Conservation (phyloP, 2,797 vertebrate genomes). For the Sus cebifrons region DNA sequence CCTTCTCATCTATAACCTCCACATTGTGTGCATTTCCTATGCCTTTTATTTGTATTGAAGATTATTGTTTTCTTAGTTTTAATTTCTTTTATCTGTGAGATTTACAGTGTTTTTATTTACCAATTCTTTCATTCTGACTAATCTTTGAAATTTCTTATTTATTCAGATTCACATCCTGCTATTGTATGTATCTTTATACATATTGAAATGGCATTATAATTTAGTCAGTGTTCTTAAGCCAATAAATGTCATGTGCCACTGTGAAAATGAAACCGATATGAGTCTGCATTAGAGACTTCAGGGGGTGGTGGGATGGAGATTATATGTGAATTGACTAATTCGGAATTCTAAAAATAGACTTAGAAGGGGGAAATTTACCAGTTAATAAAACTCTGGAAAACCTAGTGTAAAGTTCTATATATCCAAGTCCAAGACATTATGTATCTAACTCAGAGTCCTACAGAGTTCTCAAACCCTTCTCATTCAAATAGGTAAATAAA, state of each 20-base stretch:
- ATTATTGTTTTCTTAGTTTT: background rate
- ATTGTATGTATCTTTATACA: background rate
- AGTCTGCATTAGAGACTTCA: constrained; percentile 43
- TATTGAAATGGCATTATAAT: constrained; percentile 47
- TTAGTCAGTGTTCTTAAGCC: constrained; percentile 60
- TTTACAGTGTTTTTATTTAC: constrained; percentile 33
- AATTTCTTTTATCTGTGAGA: background rate
- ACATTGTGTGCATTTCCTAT: background rate
- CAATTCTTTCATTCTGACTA: constrained; percentile 58
- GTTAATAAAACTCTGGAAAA: constrained; percentile 8
- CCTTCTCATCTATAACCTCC: background rate
- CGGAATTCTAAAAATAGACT: constrained; percentile 54
- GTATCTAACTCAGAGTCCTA: background rate
- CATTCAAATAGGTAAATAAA: background rate
- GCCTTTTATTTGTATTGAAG: constrained; percentile 31
- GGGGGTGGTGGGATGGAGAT: background rate
- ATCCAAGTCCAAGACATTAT: background rate
- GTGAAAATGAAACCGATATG: constrained; percentile 40
- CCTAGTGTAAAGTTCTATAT: background rate
- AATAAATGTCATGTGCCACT: constrained; percentile 60
- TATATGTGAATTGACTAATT: constrained; percentile 27
- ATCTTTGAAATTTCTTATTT: constrained; percentile 69
- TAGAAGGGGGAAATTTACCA: background rate
- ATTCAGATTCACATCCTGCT: constrained; percentile 48
- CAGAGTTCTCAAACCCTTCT: background rate